These are phyloP conservation scores for Ptiloglossa arizonensis DNA, from an alignment of 1,140 invertebrate genomes.

Conservation along the genomic window DNA sequence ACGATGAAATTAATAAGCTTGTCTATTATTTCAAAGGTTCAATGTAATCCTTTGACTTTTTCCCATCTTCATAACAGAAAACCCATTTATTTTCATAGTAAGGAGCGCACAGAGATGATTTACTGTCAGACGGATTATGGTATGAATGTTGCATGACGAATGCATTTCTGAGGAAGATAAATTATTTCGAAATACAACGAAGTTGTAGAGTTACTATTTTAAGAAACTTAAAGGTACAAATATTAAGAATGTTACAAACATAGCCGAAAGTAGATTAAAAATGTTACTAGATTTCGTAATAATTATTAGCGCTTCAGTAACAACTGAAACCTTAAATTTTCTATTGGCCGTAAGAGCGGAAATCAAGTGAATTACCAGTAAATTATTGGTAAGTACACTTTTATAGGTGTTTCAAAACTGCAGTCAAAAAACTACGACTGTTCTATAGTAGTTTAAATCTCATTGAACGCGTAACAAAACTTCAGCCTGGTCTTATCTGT, in stretches of 20 bases:
- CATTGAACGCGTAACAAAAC: constrained; percentile 40
- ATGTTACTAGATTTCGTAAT: neutral
- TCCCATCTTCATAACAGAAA: constrained; percentile 22
- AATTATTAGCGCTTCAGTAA: neutral
- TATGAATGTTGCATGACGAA: constrained; percentile 37
- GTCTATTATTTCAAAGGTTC: constrained; percentile 5
- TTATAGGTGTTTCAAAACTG: constrained; percentile 47
- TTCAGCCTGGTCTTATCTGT: constrained; percentile 28
- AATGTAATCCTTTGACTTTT: constrained; percentile 29
- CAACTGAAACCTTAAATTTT: neutral
- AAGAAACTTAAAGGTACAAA: neutral
- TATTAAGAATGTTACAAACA: neutral
- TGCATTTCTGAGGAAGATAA: constrained; percentile 22
- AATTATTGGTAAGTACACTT: constrained; percentile 34
- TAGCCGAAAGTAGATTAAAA: neutral
- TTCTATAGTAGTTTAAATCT: constrained; percentile 48
- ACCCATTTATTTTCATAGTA: constrained; percentile 34
- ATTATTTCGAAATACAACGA: constrained; percentile 13
- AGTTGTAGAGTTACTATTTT: constrained; percentile 17
- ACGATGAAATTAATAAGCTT: neutral
- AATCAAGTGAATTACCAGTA: constrained; percentile 40
- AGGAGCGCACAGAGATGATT: constrained; percentile 28
- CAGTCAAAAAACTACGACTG: constrained; percentile 8
- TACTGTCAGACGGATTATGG: constrained; percentile 39
- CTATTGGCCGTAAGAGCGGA: neutral